A percentile compares a stretch with the other conserved stretches of the same genome.
These are phyloP conservation scores for Pseudeuparius sepicola DNA, from an alignment of 2,888 invertebrate species.

Conservation along the genomic window DNA sequence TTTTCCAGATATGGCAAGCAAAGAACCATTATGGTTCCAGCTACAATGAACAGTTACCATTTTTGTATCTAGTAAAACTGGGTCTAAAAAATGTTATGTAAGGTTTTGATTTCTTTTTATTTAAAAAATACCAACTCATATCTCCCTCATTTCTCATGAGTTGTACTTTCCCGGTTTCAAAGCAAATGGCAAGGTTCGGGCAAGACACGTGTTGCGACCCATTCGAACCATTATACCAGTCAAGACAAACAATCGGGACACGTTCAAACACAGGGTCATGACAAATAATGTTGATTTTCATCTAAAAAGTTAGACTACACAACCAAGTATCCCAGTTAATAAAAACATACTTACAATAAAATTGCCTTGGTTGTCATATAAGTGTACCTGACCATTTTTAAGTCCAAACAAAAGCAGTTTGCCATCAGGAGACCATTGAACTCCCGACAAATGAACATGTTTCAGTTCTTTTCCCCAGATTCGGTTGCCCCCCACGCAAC, in stretches of 20 bases:
- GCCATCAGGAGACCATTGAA: constrained; percentile 97
- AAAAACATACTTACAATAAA: constrained; percentile 47
- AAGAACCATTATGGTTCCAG: constrained; percentile 90
- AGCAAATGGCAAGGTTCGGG: constrained; percentile 78
- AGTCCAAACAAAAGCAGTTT: constrained; percentile 82
- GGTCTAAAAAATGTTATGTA: constrained; percentile 55
- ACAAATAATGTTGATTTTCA: constrained; percentile 62
- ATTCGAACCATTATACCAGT: constrained; percentile 78
- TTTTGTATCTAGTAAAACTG: constrained; percentile 72
- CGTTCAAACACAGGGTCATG: constrained; percentile 29
- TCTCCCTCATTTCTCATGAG: constrained; percentile 86
- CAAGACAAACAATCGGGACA: constrained; percentile 60
- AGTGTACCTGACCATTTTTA: constrained; percentile 82
- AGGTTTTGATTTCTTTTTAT: constrained; percentile 8
- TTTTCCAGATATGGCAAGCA: constrained; percentile 78
- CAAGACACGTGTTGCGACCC: constrained; percentile 56
- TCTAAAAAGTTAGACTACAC: constrained; percentile 46
- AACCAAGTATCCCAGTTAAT: background rate
- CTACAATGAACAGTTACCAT: constrained; percentile 72
- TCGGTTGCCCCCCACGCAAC: constrained; percentile 94
- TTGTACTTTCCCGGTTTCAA: constrained; percentile 76
- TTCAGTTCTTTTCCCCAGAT: constrained; percentile 98
- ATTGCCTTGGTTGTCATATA: constrained; percentile 89
- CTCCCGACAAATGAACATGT: constrained; percentile 67
- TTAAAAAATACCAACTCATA: constrained; percentile 48